Evolutionary conservation across 2,888 invertebrate species (phyloP), one percentile per base, ranked within the genome.

Genomic region (Drosophila yooni): DNA sequence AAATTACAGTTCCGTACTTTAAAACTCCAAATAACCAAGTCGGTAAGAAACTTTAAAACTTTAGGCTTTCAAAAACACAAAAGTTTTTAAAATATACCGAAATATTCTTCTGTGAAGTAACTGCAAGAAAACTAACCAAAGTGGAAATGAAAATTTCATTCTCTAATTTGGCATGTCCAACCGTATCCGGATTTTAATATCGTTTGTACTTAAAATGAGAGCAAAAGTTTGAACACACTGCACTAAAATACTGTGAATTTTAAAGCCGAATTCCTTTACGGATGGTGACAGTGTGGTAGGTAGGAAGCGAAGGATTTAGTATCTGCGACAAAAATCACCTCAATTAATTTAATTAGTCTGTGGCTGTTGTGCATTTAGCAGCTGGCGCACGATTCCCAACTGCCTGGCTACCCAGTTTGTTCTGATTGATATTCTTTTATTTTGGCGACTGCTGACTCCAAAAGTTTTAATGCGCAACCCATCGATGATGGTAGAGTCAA

Each of bases 301-400:
- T 27, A 6, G 50, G 54, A 43, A 59, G 27, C 66, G 43, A 60
- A 64, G 64, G 52, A 46, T 48, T 56, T 51, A 61, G 65, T 70
- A 70, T 81, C 81, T 76, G 84, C 72, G 87, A 83, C 89, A 89
- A 80, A 87, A 88, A 87, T 87, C 90, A 89, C 89, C 90, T 87
- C 89, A 87, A 87, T 87, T 90, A 89, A 87, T 87, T 87, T 87
- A 90, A 87, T 87, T 87, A 90, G 90, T 90, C 87, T 90, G 87
- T 82, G 87, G 87, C 88, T 83, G 80, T 73, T 77, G 72, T 53
- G 51, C 68, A 79, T 82, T 63, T 53, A 51, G 52, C 63, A 58
- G 64, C 59, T 62, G 53, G 31, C 58, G 33, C 21, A 33, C 48
- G 33, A 61, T 46, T 56, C 15, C 50, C 31, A 57, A 6, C 15